phyloP scores from a whole-genome alignment of 2,888 invertebrate species.

The Hermaeophaga mercurialis region DNA sequence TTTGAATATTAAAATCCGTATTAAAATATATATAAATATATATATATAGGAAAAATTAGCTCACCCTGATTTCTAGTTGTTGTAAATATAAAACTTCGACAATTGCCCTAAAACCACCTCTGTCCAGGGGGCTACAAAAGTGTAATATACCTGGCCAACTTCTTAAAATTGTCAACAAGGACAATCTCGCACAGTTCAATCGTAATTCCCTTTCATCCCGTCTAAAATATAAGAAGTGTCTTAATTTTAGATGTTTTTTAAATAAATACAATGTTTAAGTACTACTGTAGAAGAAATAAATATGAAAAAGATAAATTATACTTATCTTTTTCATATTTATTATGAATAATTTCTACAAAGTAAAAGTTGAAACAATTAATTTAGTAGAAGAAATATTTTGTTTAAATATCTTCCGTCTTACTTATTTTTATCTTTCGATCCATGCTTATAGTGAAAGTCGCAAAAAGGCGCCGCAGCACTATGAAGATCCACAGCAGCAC shows the following conservation, averaged over 20 bases:
- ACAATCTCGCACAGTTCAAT: constrained; percentile 84
- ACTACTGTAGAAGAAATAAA: too few species aligned
- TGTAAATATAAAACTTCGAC: constrained; percentile 84
- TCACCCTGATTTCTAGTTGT: constrained; percentile 86
- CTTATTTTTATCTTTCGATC: constrained; percentile 75
- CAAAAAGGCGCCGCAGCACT: constrained; percentile 92
- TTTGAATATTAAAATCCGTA: too few species aligned
- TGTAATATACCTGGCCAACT: constrained; percentile 92
- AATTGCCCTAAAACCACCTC: constrained; percentile 77
- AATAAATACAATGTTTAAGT: too few species aligned
- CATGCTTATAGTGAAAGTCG: constrained; percentile 81
- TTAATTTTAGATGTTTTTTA: too few species aligned
- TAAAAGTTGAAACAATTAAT: too few species aligned
- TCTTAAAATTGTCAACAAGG: constrained; percentile 80
- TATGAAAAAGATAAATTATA: too few species aligned
- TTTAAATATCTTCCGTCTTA: too few species aligned
- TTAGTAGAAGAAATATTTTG: too few species aligned
- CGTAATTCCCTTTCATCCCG: constrained; percentile 80
- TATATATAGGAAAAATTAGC: constrained; percentile 49
- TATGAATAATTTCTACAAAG: too few species aligned
- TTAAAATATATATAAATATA: background rate
- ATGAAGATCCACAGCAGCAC: constrained; percentile 79
- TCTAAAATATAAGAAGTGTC: too few species aligned
- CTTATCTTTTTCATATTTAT: too few species aligned
- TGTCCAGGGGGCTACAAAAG: constrained; percentile 79